Percentiles rank a stretch among this genome's conserved stretches.
phyloP scores from a whole-genome alignment of 2,113 vertebrate species.

The Spea bombifrons region DNA sequence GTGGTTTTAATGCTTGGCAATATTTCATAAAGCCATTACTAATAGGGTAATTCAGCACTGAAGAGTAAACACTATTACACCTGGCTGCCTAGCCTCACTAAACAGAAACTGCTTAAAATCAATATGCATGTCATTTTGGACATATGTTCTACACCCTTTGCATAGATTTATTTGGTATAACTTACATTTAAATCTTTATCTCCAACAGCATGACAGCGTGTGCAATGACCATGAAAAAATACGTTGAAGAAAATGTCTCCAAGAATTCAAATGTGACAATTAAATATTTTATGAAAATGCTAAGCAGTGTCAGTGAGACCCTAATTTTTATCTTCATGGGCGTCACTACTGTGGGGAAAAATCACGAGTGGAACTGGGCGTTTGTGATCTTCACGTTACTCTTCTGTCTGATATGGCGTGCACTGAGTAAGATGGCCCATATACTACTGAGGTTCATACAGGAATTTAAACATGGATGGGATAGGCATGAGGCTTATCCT shows the following conservation, averaged over 20 bases:
- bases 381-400: conserved; percentile 85
- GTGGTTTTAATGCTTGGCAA: background rate
- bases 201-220: conserved; percentile 84
- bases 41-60: background rate
- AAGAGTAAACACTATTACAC: background rate
- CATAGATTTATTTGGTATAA: conserved; percentile 10
- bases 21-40: background rate
- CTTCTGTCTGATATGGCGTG: conserved; percentile 85
- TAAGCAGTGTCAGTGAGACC: conserved; percentile 88
- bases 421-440: conserved; percentile 74
- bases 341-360: conserved; percentile 86
- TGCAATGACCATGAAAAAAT: conserved; percentile 95
- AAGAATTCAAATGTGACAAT: conserved; percentile 91
- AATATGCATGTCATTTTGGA: conserved; percentile 1
- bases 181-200: conserved; percentile 10
- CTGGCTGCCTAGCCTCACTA: background rate
- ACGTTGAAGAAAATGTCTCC: conserved; percentile 91
- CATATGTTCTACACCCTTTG: background rate
- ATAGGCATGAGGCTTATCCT: too few relatives aligned
- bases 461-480: too few relatives aligned
- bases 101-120: conserved; percentile 2
- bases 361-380: conserved; percentile 93
- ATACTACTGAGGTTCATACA: too few relatives aligned
- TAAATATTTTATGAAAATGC: conserved; percentile 93
- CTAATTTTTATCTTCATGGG: conserved; percentile 96